These are phyloP conservation scores for Silurus aristotelis DNA, from an alignment of 2,797 vertebrate species.

Conservation along the genomic window DNA sequence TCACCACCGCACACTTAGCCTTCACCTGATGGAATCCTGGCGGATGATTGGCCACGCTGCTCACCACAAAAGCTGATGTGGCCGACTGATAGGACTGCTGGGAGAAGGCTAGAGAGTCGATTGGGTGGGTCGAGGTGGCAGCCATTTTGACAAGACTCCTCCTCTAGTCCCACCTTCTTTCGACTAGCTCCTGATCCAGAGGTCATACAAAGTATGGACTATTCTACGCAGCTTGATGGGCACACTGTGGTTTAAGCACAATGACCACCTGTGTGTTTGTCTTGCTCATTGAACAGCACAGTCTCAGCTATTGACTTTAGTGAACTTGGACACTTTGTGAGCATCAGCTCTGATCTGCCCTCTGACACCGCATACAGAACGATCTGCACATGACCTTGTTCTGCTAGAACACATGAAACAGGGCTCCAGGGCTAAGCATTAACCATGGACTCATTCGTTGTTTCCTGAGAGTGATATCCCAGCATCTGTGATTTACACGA, in stretches of 20 bases:
- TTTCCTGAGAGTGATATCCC: conserved; percentile 5
- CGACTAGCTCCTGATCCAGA: conserved; percentile 31
- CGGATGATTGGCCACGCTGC: conserved; percentile 49
- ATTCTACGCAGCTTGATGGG: conserved; percentile 13
- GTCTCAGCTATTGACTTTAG: conserved; percentile 49
- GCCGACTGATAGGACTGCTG: conserved; percentile 60
- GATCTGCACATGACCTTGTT: not conserved
- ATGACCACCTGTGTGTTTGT: conserved; percentile 19
- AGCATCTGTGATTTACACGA: not conserved
- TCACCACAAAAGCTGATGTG: conserved; percentile 53
- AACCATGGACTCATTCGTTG: conserved; percentile 1
- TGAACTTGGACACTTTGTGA: conserved; percentile 25
- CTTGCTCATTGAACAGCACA: conserved; percentile 59
- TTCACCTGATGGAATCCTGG: conserved; percentile 52
- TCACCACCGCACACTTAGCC: conserved; percentile 65
- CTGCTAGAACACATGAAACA: conserved; percentile 21
- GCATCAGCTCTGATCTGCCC: conserved; percentile 12
- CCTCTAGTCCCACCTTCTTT: not conserved
- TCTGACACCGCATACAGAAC: not conserved
- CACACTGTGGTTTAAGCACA: conserved; percentile 32
- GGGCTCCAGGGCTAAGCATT: not conserved
- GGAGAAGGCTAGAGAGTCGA: conserved; percentile 50
- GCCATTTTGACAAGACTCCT: conserved; percentile 50
- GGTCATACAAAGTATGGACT: conserved; percentile 39
- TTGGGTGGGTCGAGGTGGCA: conserved; percentile 46